Evolutionary conservation across 1,140 invertebrate genomes (phyloP).

Genomic region (Papilio glaucus): DNA sequence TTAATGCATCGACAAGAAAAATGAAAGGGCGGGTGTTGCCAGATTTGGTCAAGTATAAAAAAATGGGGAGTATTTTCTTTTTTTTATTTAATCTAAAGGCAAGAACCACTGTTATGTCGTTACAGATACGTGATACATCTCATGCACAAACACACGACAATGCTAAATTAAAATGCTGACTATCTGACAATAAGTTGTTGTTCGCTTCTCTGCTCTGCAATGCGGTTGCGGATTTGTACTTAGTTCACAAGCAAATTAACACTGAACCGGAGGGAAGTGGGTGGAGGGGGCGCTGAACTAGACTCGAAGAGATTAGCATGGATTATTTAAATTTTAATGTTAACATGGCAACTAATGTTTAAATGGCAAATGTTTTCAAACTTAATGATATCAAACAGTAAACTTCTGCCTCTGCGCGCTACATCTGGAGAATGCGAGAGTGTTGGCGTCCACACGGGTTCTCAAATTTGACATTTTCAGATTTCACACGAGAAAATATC

Average conservation of each 20-base stretch:
- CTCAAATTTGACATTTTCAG: no score
- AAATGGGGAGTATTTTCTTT: slow-evolving; percentile 55
- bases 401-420: no score
- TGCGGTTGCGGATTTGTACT: slow-evolving; percentile 71
- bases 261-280: no score
- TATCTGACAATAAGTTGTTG: slow-evolving; percentile 53
- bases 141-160: slow-evolving; percentile 63
- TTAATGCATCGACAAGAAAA: not conserved
- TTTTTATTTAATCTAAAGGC: slow-evolving; percentile 60
- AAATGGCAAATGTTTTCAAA: slow-evolving; percentile 37
- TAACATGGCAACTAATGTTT: slow-evolving; percentile 38
- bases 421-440: no score
- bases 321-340: slow-evolving; percentile 32
- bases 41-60: slow-evolving; percentile 36
- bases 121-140: slow-evolving; percentile 65
- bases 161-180: slow-evolving; percentile 53
- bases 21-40: not conserved
- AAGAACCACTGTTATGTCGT: slow-evolving; percentile 57
- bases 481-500: no score
- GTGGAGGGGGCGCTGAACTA: slow-evolving; percentile 36
- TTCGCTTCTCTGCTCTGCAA: slow-evolving; percentile 54
- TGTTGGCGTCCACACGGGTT: no score
- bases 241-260: slow-evolving; percentile 64
- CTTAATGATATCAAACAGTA: no score
- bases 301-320: slow-evolving; percentile 32